phyloP scores from a whole-genome alignment of 2,888 invertebrate genomes.

The Capitulum mitella region DNA sequence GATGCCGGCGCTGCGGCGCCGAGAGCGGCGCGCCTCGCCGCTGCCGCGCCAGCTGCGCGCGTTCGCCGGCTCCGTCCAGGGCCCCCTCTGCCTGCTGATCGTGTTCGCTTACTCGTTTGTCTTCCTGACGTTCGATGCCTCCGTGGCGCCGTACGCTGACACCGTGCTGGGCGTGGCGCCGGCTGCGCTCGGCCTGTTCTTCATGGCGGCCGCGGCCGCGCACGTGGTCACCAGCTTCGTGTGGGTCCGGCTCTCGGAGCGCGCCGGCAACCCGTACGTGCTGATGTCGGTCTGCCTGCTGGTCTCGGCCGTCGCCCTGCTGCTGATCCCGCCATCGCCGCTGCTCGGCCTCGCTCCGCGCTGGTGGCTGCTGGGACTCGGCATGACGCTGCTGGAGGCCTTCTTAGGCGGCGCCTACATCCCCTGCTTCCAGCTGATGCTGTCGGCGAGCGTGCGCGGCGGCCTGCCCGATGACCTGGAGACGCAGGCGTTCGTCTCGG shows the following conservation, averaged over 20 bases:
- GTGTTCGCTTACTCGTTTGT: background rate
- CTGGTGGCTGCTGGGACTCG: background rate
- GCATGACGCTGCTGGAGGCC: background rate
- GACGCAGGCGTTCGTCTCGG: background rate
- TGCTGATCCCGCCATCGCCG: conserved; percentile 7
- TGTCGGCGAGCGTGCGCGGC: background rate
- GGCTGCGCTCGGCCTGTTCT: background rate
- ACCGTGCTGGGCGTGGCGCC: background rate
- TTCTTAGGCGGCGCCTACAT: background rate
- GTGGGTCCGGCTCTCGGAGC: background rate
- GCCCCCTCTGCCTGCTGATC: background rate
- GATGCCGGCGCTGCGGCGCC: background rate
- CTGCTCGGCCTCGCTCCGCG: background rate
- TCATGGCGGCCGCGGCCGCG: background rate
- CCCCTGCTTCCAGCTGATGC: background rate
- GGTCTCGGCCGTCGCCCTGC: background rate
- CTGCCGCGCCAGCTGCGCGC: background rate
- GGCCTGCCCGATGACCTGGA: background rate
- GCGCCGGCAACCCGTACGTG: background rate
- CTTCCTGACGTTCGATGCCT: background rate
- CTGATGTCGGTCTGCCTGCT: background rate
- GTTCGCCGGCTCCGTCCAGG: background rate
- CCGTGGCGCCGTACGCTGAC: background rate
- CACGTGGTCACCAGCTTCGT: background rate
- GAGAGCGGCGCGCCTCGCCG: too few species aligned